Conservation (phyloP, 2,888 invertebrate genomes). For the Drosophila villosipedis region DNA sequence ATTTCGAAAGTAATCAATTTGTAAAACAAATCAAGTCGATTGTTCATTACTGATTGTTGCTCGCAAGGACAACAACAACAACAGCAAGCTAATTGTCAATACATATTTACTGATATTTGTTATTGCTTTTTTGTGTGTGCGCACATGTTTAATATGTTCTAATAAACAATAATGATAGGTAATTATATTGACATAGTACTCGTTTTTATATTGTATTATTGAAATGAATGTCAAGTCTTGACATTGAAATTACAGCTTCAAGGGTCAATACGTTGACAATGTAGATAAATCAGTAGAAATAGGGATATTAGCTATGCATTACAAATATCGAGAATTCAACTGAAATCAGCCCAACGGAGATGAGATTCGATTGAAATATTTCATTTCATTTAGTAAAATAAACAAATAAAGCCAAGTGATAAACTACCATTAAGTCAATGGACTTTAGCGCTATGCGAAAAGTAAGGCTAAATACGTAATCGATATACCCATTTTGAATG, state of each 20-base stretch:
- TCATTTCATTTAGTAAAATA: background rate
- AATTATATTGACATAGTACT: conserved; percentile 58
- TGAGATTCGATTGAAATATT: background rate
- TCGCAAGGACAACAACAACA: conserved; percentile 67
- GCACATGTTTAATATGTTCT: conserved; percentile 43
- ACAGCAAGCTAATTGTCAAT: conserved; percentile 3
- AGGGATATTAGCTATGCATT: background rate
- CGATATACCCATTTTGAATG: background rate
- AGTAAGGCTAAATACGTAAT: background rate
- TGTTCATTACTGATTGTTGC: conserved; percentile 5
- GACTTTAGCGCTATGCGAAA: background rate
- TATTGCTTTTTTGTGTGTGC: background rate
- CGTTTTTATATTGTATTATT: conserved; percentile 24
- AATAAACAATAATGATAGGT: conserved; percentile 67
- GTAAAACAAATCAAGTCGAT: conserved; percentile 65
- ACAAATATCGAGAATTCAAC: background rate
- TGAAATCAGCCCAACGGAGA: background rate
- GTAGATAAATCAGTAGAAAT: background rate
- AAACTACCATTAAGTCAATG: background rate
- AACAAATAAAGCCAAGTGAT: background rate
- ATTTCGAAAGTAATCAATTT: conserved; percentile 65
- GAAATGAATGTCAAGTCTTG: conserved; percentile 55
- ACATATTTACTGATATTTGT: conserved; percentile 20
- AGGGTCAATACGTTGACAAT: conserved; percentile 14
- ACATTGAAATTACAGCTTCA: conserved; percentile 41